Conservation (phyloP, 2,797 vertebrate genomes). For the Loriculus beryllinus region DNA sequence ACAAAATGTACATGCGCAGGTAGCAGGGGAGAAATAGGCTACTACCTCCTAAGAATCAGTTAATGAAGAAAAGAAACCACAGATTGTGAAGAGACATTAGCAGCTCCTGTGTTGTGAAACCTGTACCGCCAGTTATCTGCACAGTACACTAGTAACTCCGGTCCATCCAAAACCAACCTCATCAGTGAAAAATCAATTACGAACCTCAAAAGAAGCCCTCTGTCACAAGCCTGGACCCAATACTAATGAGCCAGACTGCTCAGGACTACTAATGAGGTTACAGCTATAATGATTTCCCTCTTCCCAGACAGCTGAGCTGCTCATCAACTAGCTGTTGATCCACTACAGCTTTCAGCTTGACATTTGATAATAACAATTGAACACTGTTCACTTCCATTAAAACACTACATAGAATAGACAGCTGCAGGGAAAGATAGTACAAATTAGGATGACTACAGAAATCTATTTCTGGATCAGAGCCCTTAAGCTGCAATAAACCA, state of each 20-base stretch:
- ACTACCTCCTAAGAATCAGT: neutral
- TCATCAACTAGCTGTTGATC: neutral
- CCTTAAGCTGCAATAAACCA: neutral
- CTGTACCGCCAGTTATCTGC: neutral
- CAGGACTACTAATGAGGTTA: neutral
- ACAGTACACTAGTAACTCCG: neutral
- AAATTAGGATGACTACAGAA: neutral
- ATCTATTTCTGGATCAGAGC: neutral
- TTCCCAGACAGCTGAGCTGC: neutral
- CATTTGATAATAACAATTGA: neutral
- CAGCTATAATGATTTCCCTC: neutral
- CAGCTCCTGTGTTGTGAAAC: neutral
- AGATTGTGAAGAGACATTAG: neutral
- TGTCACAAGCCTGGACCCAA: neutral
- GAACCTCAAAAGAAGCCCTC: neutral
- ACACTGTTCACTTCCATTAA: neutral
- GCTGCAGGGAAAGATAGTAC: neutral
- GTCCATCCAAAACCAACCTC: neutral
- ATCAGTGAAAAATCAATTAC: neutral
- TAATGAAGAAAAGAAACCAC: neutral
- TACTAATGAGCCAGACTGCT: neutral
- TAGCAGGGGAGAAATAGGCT: neutral
- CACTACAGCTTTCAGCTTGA: neutral
- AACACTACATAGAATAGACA: neutral
- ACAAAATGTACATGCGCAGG: rapidly evolving